These are phyloP conservation scores for Drosophila bipectinata DNA, from an alignment of 1,140 invertebrate species.

Conservation along the genomic window DNA sequence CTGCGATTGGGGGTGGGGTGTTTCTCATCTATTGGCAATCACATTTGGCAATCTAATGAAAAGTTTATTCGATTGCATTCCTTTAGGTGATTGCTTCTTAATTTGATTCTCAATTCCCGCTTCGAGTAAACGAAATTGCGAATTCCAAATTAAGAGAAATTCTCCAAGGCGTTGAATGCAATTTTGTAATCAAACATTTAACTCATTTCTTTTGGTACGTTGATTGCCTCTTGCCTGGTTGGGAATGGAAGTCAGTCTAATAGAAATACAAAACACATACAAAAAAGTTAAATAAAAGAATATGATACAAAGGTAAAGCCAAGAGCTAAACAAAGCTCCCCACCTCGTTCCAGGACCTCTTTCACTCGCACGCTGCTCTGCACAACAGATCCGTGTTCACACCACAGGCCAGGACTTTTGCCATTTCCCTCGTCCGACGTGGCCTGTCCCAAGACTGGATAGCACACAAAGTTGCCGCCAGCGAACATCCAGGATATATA, in stretches of 20 bases:
- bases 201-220: conserved; percentile 45
- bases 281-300: conserved; percentile 41
- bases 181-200: conserved; percentile 62
- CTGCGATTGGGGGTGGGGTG: background rate
- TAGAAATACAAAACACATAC: conserved; percentile 54
- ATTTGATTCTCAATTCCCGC: background rate
- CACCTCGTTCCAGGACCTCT: conserved; percentile 18
- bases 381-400: conserved; percentile 46
- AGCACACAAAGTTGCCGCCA: conserved; percentile 66
- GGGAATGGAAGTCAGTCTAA: conserved; percentile 31
- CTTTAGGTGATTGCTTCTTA: background rate
- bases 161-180: conserved; percentile 49
- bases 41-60: background rate
- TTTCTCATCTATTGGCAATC: no score
- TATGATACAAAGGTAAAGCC: conserved; percentile 67
- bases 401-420: conserved; percentile 66
- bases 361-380: conserved; percentile 22
- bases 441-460: conserved; percentile 27
- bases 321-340: conserved; percentile 57
- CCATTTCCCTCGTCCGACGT: conserved; percentile 34
- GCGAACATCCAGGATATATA: conserved; percentile 19
- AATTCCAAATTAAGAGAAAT: conserved; percentile 18
- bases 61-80: background rate
- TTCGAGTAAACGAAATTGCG: background rate
- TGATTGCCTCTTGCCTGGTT: conserved; percentile 45